Base-by-base conservation (phyloP, 2,113 vertebrate genomes). In the Cheirogaleus medius region DNA sequence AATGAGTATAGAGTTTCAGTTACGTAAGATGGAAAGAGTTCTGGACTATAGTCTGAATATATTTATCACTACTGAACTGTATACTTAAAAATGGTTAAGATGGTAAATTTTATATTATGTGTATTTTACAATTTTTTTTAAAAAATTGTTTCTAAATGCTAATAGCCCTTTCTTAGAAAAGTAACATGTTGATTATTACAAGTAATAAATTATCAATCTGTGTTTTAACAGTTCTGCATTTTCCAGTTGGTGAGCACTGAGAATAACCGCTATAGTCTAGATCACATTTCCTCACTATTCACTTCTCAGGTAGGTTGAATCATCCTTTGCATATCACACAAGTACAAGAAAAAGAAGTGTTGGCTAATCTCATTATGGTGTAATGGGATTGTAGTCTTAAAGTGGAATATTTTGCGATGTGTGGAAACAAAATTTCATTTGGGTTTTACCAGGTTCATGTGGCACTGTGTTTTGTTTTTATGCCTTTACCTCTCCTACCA, bases 221-320 rank as follows among this genome's bases (percentile, higher is more conserved):
- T 93, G 15, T 98, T 96, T 98, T 89, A 39, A 90, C 97, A 99
- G 99, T 99, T 99, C 98, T 99, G 99, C 88, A 97, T 99, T 47
- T 99, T 99, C 98, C 99, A 99, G 98, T 98, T 99, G 96, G 98
- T 99, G 49, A 98, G 98, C 97, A 98, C 99, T 0, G 99, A 99
- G 96, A 99, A 98, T 97, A 99, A 98, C 96, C 99, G 99, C 94
- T 99, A 99, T 98, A 99, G 99, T 98, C 98, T 99, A 3, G 99
- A 99, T 86, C 99, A 99, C 98, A 99, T 99, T 91, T 99, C 99
- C 42, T 99, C 99, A 0, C 97, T 99, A 1, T 99, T 99, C 98
- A 99, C 98, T 64, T 99, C 99, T 0, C 99, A 99, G 99, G 99
- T 99, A 64, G 87, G 97, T 58, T 60, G 6, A 54, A 10, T 94